Base-by-base conservation (phyloP, 2,797 vertebrate genomes). In the Moxostoma hubbsi region DNA sequence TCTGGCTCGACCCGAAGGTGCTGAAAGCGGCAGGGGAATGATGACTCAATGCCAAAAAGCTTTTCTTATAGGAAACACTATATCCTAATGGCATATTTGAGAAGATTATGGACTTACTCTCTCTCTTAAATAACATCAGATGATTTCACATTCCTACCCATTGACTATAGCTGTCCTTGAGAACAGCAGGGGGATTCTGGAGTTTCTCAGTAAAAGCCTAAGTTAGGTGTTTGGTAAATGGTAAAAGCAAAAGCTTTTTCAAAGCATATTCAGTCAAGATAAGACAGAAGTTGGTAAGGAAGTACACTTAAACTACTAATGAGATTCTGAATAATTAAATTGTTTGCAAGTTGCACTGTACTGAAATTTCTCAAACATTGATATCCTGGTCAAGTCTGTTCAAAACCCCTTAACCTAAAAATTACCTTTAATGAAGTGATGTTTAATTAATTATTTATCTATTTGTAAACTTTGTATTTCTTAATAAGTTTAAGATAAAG, bases 41-140 rank as follows among this genome's bases (percentile, higher is more conserved):
- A 51, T 82, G 73, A 81, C 72, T 84, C 75, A 81, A 73, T 80
- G 64, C 79, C 58, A 45, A 50, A 68, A 69, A 83, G 43, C 50
- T 73, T 77, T 74, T 63, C 71, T 67, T 77, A 82, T 71, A 70
- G 54, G 80, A 81, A 83, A 84, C 64, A 47, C 63, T 49, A 58
- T 9, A 65, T 82, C 43, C 16, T 54, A 55, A 55, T 59, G 43
- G 57, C 66, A 61, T 61, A 79, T 73, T 59, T 70, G 9, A 82
- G 70, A 62, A 57, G 54, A n/a, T 43, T 63, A 61, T 16, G 9
- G 15, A 72, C 49, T 62, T 51, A 47, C 45, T 67, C 53, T 12
- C 53, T 12, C 12, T 59, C 36, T 64, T 1, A 66, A 74, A 68
- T 55, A 49, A 66, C 10, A 69, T 13, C n/a, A 24, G 8, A 7